A percentile compares a stretch with the other conserved stretches of the same genome.
Conservation (phyloP, 2,113 vertebrate genomes). For the Sinocyclocheilus anshuiensis region DNA sequence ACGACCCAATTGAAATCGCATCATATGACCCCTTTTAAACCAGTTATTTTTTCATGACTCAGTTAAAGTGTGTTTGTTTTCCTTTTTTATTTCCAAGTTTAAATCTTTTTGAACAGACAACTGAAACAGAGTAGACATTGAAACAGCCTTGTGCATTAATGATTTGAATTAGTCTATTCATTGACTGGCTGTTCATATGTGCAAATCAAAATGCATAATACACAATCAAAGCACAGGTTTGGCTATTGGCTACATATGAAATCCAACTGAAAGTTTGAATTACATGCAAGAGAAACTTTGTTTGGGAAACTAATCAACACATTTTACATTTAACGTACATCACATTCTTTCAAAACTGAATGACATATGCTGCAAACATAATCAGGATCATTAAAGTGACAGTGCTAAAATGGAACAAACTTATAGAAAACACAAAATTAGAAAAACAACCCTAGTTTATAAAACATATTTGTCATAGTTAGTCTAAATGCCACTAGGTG, state of each 20-base stretch:
- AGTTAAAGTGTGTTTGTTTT: neutral
- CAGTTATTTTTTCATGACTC: neutral
- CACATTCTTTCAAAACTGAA: neutral
- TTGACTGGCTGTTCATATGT: neutral
- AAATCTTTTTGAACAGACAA: neutral
- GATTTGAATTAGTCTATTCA: neutral
- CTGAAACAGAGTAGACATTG: neutral
- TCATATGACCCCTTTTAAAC: neutral
- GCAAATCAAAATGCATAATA: neutral
- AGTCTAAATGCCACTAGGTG: neutral
- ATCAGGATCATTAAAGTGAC: neutral
- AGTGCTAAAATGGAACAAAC: neutral
- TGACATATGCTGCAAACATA: neutral
- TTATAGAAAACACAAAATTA: neutral
- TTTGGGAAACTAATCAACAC: neutral
- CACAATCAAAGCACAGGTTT: neutral
- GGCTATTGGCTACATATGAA: neutral
- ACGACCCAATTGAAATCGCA: too few relatives aligned
- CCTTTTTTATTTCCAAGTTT: neutral
- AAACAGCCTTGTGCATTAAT: neutral
- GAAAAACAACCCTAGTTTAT: neutral
- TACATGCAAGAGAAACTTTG: neutral
- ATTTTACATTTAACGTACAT: neutral
- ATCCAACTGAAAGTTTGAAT: neutral
- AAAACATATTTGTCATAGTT: neutral